phyloP scores from a whole-genome alignment of 2,888 invertebrate species.

The Eupithecia insigniata region DNA sequence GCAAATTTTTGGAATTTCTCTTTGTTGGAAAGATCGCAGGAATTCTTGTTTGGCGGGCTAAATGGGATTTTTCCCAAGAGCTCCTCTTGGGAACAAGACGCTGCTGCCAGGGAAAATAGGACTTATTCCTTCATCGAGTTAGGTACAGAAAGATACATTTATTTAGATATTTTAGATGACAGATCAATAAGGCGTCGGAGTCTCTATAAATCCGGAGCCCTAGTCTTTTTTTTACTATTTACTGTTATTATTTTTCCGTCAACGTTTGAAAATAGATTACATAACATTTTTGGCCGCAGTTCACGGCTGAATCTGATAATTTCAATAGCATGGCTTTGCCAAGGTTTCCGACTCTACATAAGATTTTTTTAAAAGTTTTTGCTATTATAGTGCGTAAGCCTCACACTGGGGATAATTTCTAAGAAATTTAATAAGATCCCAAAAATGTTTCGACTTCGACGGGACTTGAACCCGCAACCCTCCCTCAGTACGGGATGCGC shows the following conservation, averaged over 20 bases:
- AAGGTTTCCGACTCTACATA: neutral
- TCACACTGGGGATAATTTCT: too few species aligned
- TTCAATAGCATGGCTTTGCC: neutral
- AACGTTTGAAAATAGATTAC: neutral
- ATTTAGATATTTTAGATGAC: neutral
- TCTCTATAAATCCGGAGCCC: neutral
- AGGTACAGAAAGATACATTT: neutral
- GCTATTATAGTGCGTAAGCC: too few species aligned
- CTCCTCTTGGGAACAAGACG: neutral
- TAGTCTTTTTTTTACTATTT: neutral
- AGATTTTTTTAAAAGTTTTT: too few species aligned
- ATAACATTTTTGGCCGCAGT: neutral
- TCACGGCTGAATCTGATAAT: neutral
- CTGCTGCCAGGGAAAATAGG: neutral
- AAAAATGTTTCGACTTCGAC: too few species aligned
- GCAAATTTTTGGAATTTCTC: slow-evolving; percentile 1
- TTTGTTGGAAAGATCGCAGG: neutral
- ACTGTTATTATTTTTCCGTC: neutral
- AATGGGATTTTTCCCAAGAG: neutral
- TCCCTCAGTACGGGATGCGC: too few species aligned
- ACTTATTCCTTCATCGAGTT: neutral
- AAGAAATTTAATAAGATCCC: too few species aligned
- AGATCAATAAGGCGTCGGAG: neutral
- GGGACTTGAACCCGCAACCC: too few species aligned
- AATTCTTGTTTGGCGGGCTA: neutral